Evolutionary conservation across 2,113 vertebrate species (phyloP), one percentile per base, ranked within the genome.

Genomic region (Cryptotis parvus): DNA sequence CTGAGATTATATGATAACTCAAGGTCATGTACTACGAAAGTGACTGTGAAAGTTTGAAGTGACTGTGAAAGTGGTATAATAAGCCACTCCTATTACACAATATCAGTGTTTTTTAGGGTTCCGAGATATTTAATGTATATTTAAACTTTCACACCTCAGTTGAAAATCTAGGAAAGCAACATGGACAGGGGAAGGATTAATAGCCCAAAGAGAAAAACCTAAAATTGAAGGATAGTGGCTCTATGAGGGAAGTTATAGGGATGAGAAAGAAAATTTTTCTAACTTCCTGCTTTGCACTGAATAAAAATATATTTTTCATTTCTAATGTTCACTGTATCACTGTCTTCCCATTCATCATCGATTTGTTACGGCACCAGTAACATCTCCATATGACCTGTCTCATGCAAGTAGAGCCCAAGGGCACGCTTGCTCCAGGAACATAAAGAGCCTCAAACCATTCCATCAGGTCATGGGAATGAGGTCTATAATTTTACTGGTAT

Each of bases 151-250:
- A 52, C 58, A 85, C n/a, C 10, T 72, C 10, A 87, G 35, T 68
- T 75, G 22, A 72, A 85, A 88, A 74, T 9, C n/a, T 45, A 93
- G 72, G 37, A 31, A 52, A 33, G 86, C 61, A 92, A 35, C 66
- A 69, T 41, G 12, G 39, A 1, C 1, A 26, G 37, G 55, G 18
- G 49, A 3, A 58, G 2, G 22, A 20, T 41, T 85, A 61, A 82
- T 31, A 76, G 35, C 9, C 27, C 87, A 91, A 24, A 81, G 26
- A 85, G n/a, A 76, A 90, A 61, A 37, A 55, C 0, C 24, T 1
- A 43, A 55, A 52, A 27, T 31, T 31, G 15, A 52, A 7, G 63
- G 9, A 76, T 18, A 78, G 18, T 58, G 26, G 27, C 5, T 75
- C 5, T 43, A 12, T 55, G n/a, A 55, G 16, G 9, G n/a, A 83